A percentile compares a stretch with the other conserved stretches of the same genome.
Evolutionary conservation across 2,888 invertebrate species (phyloP).

Genomic region (Cephus pulcher): DNA sequence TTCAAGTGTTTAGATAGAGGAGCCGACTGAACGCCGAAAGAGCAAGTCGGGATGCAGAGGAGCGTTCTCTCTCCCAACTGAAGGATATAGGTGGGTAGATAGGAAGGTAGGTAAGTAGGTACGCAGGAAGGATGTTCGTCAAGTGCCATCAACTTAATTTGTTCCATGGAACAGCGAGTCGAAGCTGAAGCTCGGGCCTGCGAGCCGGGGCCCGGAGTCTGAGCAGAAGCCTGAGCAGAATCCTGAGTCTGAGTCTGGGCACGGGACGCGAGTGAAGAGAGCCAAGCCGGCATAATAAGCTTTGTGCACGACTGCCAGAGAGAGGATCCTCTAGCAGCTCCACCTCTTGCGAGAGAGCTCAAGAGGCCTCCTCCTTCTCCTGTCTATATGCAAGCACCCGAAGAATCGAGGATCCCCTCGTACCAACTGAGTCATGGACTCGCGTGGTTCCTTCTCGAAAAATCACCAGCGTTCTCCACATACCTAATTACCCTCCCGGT

Average conservation of each 20-base stretch:
- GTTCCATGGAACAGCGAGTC: constrained; percentile 44
- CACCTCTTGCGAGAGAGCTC: constrained; percentile 15
- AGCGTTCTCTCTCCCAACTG: constrained; percentile 31
- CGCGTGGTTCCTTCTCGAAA: background rate
- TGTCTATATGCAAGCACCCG: constrained; percentile 37
- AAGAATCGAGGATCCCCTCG: constrained; percentile 42
- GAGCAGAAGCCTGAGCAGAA: background rate
- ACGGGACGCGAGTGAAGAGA: constrained; percentile 27
- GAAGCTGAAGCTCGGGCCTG: constrained; percentile 8
- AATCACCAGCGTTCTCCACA: background rate
- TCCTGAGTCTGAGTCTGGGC: background rate
- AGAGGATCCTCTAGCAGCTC: constrained; percentile 32
- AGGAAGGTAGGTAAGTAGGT: background rate
- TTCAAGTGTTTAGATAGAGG: constrained; percentile 7
- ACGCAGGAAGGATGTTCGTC: constrained; percentile 50
- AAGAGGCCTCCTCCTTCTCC: constrained; percentile 32
- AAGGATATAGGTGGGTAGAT: constrained; percentile 35
- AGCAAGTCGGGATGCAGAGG: constrained; percentile 25
- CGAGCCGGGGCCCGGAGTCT: background rate
- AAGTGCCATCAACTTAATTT: constrained; percentile 58
- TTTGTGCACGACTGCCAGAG: constrained; percentile 49
- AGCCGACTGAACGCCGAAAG: constrained; percentile 10
- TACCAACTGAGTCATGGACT: background rate
- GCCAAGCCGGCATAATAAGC: constrained; percentile 56
- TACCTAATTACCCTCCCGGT: background rate